phyloP scores from a whole-genome alignment of 2,888 invertebrate genomes.

The Nebria salina region DNA sequence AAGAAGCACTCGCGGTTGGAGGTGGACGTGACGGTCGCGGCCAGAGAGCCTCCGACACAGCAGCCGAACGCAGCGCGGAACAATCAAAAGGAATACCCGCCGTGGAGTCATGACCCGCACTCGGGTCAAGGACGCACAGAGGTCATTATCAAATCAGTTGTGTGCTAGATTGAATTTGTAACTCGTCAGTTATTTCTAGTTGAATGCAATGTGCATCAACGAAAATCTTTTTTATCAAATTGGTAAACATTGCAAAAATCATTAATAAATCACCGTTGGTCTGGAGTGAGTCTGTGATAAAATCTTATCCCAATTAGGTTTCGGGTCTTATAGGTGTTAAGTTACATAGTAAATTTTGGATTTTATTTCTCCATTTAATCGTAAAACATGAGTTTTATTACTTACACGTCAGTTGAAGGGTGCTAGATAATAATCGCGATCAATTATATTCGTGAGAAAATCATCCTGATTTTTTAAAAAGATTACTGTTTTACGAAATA shows the following conservation, averaged over 20 bases:
- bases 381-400: background rate
- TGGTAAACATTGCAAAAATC: background rate
- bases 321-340: background rate
- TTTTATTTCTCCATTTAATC: background rate
- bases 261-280: background rate
- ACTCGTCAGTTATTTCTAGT: background rate
- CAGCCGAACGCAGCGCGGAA: background rate
- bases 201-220: too few relatives aligned
- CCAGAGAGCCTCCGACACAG: background rate
- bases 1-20: slow-evolving; percentile 3
- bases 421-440: background rate
- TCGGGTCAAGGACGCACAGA: background rate
- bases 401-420: background rate
- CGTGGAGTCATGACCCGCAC: background rate
- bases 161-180: background rate
- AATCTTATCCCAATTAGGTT: background rate
- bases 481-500: background rate
- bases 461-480: background rate
- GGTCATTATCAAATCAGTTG: background rate
- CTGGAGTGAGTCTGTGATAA: background rate
- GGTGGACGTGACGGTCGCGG: slow-evolving; percentile 6
- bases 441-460: background rate
- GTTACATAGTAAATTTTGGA: background rate
- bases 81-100: background rate
- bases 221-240: too few relatives aligned